phyloP scores from a whole-genome alignment of 2,888 invertebrate species.

The Rotaria magnacalcarata region DNA sequence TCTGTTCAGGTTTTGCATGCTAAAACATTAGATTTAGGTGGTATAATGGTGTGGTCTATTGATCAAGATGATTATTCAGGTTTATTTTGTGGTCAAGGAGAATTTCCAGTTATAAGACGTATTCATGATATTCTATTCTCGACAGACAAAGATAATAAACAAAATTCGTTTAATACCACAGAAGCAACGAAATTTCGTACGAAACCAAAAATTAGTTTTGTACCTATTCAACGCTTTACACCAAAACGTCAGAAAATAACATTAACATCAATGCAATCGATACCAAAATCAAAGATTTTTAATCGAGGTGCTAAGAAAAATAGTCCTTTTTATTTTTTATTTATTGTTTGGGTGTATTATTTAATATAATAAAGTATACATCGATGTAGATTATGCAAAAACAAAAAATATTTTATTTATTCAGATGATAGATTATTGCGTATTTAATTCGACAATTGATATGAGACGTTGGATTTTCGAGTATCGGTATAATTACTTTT shows the following conservation, averaged over 20 bases:
- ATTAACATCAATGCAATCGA: background rate
- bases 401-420: no score
- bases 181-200: background rate
- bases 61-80: conserved; percentile 31
- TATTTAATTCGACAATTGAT: no score
- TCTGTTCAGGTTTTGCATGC: background rate
- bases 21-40: background rate
- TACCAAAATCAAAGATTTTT: background rate
- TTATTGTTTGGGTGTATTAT: background rate
- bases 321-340: background rate
- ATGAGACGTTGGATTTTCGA: no score
- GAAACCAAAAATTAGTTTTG: background rate
- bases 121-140: background rate
- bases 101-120: background rate
- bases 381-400: no score
- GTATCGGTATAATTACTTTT: no score
- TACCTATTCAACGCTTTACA: background rate
- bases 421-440: no score
- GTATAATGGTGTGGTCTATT: background rate
- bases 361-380: no score
- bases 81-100: background rate
- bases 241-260: background rate
- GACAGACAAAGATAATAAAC: background rate
- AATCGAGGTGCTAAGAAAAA: background rate
- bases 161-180: background rate